Conservation (phyloP, 1,140 invertebrate species). For the Drosophila ananassae region DNA sequence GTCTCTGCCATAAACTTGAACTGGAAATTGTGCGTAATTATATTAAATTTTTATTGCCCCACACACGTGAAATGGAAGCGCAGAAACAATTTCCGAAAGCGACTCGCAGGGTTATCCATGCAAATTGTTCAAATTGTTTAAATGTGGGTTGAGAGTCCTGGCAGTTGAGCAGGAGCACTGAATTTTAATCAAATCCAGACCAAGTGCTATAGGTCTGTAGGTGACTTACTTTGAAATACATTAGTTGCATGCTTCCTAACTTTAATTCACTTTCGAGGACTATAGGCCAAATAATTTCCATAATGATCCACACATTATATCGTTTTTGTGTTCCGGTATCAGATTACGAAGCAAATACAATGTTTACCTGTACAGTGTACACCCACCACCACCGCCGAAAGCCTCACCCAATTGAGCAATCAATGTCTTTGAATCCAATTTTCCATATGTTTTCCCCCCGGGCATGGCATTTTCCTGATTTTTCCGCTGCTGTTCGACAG, state of each 20-base stretch:
- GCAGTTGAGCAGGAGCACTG: slow-evolving; percentile 13
- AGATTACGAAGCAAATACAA: slow-evolving; percentile 22
- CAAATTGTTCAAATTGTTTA: slow-evolving; percentile 33
- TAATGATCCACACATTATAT: slow-evolving; percentile 37
- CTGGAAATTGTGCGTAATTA: slow-evolving; percentile 81
- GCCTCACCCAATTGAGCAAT: slow-evolving; percentile 30
- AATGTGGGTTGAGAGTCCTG: slow-evolving; percentile 7
- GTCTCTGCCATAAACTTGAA: slow-evolving; percentile 69
- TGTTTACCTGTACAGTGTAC: background rate
- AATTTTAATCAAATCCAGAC: slow-evolving; percentile 44
- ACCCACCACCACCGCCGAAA: background rate
- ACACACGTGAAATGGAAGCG: slow-evolving; percentile 65
- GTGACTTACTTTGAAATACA: background rate
- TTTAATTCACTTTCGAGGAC: background rate
- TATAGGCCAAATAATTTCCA: background rate
- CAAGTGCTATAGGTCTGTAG: background rate
- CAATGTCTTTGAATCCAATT: slow-evolving; percentile 42
- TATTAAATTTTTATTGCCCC: slow-evolving; percentile 76
- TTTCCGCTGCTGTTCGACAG: slow-evolving; percentile 9
- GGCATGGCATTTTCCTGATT: slow-evolving; percentile 30
- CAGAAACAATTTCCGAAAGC: slow-evolving; percentile 57
- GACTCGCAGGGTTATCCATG: slow-evolving; percentile 16
- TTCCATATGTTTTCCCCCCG: slow-evolving; percentile 22
- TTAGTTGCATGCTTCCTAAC: background rate
- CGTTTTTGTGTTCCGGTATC: slow-evolving; percentile 31